These are phyloP conservation scores for Eptatretus atami DNA, from an alignment of 2,797 vertebrate species.

Conservation along the genomic window DNA sequence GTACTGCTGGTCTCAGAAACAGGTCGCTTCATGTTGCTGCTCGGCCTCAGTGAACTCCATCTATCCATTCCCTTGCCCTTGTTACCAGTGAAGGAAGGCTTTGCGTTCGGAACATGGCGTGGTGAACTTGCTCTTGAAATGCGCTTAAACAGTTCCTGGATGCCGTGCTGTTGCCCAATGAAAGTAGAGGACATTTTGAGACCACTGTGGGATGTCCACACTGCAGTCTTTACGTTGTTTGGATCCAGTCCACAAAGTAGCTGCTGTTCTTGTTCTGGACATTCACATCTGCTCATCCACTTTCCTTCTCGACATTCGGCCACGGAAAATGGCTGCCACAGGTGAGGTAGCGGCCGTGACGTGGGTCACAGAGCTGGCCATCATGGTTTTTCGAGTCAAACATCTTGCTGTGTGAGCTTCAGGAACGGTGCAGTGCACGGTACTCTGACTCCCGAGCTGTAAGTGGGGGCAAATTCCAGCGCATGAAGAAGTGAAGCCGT, in stretches of 20 bases:
- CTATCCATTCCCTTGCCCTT: constrained; percentile 19
- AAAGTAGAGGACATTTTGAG: constrained; percentile 76
- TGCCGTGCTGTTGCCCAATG: constrained; percentile 85
- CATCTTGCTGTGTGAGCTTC: constrained; percentile 73
- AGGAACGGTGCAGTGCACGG: constrained; percentile 41
- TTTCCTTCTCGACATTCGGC: constrained; percentile 45
- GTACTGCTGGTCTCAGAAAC: constrained; percentile 59
- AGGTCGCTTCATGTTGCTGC: constrained; percentile 75
- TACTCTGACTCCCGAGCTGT: constrained; percentile 72
- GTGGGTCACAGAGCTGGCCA: constrained; percentile 68
- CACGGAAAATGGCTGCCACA: constrained; percentile 56
- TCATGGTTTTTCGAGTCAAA: constrained; percentile 89
- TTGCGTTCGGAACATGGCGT: constrained; percentile 89
- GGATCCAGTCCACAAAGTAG: constrained; percentile 24
- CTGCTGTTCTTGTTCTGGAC: constrained; percentile 24
- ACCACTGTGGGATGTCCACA: constrained; percentile 58
- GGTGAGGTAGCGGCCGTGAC: constrained; percentile 59
- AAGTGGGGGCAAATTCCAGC: constrained; percentile 23
- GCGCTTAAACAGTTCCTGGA: constrained; percentile 71
- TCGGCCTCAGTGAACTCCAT: constrained; percentile 46
- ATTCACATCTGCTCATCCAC: constrained; percentile 24
- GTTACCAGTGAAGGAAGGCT: constrained; percentile 55
- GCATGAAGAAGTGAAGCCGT: constrained; percentile 23
- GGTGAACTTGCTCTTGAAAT: constrained; percentile 89
- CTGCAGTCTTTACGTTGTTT: constrained; percentile 46